Evolutionary conservation across 2,888 invertebrate species (phyloP).

Genomic region (Caenorhabditis angaria): DNA sequence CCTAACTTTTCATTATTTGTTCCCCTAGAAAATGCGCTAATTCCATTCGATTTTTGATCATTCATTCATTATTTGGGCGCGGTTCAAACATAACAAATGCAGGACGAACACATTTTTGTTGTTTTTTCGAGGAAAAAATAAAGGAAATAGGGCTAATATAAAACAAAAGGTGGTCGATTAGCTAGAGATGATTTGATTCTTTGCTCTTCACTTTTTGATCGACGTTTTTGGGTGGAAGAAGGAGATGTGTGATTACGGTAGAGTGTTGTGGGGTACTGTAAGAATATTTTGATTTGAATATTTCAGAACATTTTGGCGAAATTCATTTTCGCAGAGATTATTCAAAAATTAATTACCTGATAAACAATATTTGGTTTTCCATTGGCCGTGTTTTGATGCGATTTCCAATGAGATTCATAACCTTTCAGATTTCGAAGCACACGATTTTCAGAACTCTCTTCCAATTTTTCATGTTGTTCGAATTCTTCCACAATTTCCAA

Average conservation of each 20-base stretch:
- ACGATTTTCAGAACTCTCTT: background rate
- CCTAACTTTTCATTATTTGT: background rate
- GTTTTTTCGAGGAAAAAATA: background rate
- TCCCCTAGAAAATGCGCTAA: too few species aligned
- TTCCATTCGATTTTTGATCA: background rate
- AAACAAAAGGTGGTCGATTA: slow-evolving; percentile 31
- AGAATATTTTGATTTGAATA: background rate
- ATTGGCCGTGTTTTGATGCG: slow-evolving; percentile 32
- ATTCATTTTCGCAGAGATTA: background rate
- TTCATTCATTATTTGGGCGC: too few species aligned
- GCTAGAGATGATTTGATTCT: slow-evolving; percentile 14
- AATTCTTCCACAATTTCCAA: too few species aligned
- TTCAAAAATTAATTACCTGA: slow-evolving; percentile 17
- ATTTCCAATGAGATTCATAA: slow-evolving; percentile 14
- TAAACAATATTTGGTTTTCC: slow-evolving; percentile 32
- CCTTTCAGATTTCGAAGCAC: background rate
- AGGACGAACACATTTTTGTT: too few species aligned
- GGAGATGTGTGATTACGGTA: slow-evolving; percentile 23
- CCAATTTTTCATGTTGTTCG: too few species aligned
- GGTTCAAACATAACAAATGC: background rate
- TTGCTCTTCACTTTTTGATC: slow-evolving; percentile 34
- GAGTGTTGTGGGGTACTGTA: slow-evolving; percentile 25
- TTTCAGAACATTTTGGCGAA: too few species aligned
- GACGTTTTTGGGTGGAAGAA: slow-evolving; percentile 22
- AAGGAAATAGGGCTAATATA: slow-evolving; percentile 15